Base-by-base conservation (phyloP, 2,113 vertebrate genomes). In the Cromileptes altivelis region DNA sequence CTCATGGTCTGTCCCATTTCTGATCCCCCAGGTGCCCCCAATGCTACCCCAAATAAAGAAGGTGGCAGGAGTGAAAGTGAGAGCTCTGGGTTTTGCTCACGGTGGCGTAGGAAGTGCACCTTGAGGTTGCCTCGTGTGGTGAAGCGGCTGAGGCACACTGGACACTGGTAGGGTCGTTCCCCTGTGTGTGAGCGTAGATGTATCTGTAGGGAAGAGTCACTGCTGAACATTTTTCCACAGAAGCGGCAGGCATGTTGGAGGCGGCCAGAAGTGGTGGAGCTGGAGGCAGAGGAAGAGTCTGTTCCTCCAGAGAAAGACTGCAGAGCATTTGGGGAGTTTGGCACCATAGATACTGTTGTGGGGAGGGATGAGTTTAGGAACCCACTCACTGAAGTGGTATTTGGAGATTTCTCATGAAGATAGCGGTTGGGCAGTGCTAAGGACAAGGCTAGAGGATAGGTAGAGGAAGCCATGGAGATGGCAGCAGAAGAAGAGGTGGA, bases 91-190 rank as follows among this genome's bases (percentile, higher is more conserved):
- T 97, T 97, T 85, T 97, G 97, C 80, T 98, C 97, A 2, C 97
- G 95, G 73, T 98, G 97, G 4, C 97, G 96, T 56, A 98, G 95
- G 82, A 98, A 98, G 75, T 98, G 97, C 9, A 98, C 97, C 88
- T 98, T 98, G 18, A 98, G 95, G 91, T 98, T 98, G 25, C 97
- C 97, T 0, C 97, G 92, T 9, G 97, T 98, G 80, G 97, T 98
- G 89, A 98, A 98, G 33, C 97, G 97, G 82, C 97, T 98, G 55
- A 97, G 96, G 42, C 97, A 98, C 37, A 98, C 96, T 4, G 97
- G 97, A 88, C 97, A 98, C 79, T 98, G 97, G 87, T 97, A 98
- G 25, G 97, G 97, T 19, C 97, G 94, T 82, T 98, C 97, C 0
- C 97, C 97, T 0, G 97, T 98, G 87, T 98, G 97, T 11, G 97